phyloP scores from a whole-genome alignment of 2,797 vertebrate species.

The Hemitrygon akajei region DNA sequence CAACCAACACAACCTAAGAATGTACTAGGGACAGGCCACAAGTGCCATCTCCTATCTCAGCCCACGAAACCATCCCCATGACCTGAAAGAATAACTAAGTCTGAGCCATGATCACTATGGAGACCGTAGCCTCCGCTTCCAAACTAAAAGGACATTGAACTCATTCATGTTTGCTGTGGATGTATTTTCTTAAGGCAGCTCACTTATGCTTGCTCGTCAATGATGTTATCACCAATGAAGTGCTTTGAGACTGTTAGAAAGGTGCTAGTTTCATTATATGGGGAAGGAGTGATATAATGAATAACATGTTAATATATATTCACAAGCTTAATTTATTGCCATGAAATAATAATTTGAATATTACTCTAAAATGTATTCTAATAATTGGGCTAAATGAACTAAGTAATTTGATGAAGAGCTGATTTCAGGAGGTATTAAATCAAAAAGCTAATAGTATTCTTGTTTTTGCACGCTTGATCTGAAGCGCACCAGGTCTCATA shows the following conservation, averaged over 20 bases:
- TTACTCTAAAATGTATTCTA: background rate
- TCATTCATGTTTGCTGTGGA: background rate
- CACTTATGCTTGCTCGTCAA: background rate
- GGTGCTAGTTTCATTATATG: background rate
- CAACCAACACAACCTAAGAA: no score
- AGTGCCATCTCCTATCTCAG: no score
- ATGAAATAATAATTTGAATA: background rate
- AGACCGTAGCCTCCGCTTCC: background rate
- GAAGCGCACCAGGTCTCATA: background rate
- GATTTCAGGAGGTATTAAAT: slow-evolving; percentile 8
- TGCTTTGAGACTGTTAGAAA: background rate
- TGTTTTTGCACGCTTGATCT: background rate
- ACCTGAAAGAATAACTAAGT: no score
- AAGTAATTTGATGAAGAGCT: slow-evolving; percentile 21
- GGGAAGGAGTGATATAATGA: background rate
- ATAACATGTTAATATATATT: background rate
- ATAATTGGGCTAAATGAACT: background rate
- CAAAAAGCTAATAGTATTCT: background rate
- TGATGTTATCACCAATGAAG: background rate
- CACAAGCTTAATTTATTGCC: background rate
- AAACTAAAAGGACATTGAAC: background rate
- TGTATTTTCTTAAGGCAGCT: background rate
- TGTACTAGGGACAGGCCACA: no score
- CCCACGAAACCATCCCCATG: no score
- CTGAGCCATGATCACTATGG: no score